These are phyloP conservation scores for Eupristina koningsbergeri DNA, from an alignment of 1,140 invertebrate species.

Conservation along the genomic window DNA sequence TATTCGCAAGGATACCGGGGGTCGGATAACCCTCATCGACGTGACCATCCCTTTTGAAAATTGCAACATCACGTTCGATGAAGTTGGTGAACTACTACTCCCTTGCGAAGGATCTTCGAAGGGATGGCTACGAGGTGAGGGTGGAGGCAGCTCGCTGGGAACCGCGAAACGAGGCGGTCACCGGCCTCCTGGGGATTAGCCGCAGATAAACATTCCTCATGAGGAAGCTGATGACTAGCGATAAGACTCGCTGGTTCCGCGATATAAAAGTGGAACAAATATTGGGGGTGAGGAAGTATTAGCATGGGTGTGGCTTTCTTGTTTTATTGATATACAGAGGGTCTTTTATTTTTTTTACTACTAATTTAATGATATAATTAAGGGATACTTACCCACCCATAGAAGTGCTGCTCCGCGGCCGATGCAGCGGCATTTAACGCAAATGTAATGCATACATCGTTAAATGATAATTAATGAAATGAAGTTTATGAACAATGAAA, in stretches of 20 bases:
- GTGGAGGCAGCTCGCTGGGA: conserved; percentile 58
- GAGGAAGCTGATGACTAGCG: conserved; percentile 50
- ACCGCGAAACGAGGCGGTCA: no score
- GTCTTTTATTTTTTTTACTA: no score
- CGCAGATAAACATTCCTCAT: conserved; percentile 41
- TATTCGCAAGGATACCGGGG: conserved; percentile 53
- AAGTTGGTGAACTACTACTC: conserved; percentile 53
- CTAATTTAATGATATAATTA: no score
- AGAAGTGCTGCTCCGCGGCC: no score
- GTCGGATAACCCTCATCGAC: conserved; percentile 57
- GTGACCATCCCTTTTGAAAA: conserved; percentile 66
- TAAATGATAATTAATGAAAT: no score
- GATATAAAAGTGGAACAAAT: conserved; percentile 52
- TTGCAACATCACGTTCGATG: conserved; percentile 49
- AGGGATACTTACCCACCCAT: no score
- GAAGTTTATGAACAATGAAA: no score
- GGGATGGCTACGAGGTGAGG: conserved; percentile 44
- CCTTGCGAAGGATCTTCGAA: conserved; percentile 47
- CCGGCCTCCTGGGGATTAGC: no score
- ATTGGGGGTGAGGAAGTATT: neutral
- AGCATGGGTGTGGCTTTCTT: no score
- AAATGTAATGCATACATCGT: no score
- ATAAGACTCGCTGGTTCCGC: conserved; percentile 57
- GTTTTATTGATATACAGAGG: no score
- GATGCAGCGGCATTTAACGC: no score